Evolutionary conservation across 2,113 vertebrate genomes (phyloP), one percentile per base, ranked within the genome.

Genomic region (Pseudolaguvia tuberculata): DNA sequence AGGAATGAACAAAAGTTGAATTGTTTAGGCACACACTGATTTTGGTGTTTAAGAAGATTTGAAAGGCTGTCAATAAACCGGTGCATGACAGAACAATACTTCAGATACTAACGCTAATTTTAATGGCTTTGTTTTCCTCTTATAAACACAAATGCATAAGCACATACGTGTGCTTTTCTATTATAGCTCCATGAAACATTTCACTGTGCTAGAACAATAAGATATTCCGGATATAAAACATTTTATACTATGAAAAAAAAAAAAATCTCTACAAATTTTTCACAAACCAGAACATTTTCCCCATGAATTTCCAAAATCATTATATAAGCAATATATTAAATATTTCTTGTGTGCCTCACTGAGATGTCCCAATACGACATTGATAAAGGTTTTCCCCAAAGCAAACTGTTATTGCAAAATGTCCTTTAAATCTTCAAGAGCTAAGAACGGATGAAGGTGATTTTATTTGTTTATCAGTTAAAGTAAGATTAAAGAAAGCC

Each of bases 111-210:
- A 31, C 57, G 39, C 39, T 42, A 51, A 35, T 68, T 15, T 68
- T 51, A 72, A 80, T 78, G 81, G 78, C 78, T 73, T 80, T 74
- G 52, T 48, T 59, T 31, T 52, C 53, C 63, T 52, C 23, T 61
- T 6, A 4, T 15, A 50, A 18, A 72, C 12, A 70, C 63, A 39
- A 75, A 35, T 50, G 48, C 39, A 50, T n/a, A 61, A 52, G 39
- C 4, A 52, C 48, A 20, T 9, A 53, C 47, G 35, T 48, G 11
- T 67, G 75, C 52, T 35, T 76, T 70, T 42, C 45, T n/a, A n/a
- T 42, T 42, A 53, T 11, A 62, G n/a, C 35, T 27, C 15, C 8
- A 50, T 1, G 20, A 10, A 50, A 67, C 23, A 66, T 66, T 66
- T 50, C 21, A 18, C 15, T 39, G 23, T 47, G 48, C 45, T 27